Percentiles rank a stretch among this genome's conserved stretches.
Evolutionary conservation across 1,140 invertebrate species (phyloP).

Genomic region (Drosophila parvula): DNA sequence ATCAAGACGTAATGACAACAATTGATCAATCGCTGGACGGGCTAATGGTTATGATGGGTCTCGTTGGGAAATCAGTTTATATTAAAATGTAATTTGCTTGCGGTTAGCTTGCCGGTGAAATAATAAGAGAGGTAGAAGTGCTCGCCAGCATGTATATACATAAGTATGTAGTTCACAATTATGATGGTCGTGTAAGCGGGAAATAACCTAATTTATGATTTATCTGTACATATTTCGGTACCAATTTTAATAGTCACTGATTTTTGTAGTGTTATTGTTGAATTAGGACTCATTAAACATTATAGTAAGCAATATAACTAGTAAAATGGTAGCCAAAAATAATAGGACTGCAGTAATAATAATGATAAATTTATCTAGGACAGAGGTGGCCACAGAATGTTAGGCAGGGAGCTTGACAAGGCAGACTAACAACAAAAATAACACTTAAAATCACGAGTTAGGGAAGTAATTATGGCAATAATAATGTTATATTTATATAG

Average conservation of each 20-base stretch:
- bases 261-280: neutral
- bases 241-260: neutral
- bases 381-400: too few species aligned
- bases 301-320: neutral
- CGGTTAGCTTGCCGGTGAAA: slow-evolving; percentile 24
- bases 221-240: neutral
- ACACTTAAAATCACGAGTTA: too few species aligned
- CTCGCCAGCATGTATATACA: too few species aligned
- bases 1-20: slow-evolving; percentile 81
- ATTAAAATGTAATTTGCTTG: slow-evolving; percentile 76
- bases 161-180: slow-evolving; percentile 6
- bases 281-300: neutral
- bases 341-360: too few species aligned
- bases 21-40: slow-evolving; percentile 68
- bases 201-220: slow-evolving; percentile 1
- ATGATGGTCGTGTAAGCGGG: slow-evolving; percentile 7
- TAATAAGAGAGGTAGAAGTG: neutral
- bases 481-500: too few species aligned
- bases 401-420: too few species aligned
- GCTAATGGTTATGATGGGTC: slow-evolving; percentile 54
- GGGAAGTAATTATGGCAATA: too few species aligned
- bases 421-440: too few species aligned
- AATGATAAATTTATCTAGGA: too few species aligned
- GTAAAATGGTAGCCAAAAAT: neutral
- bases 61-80: slow-evolving; percentile 63